These are phyloP conservation scores for Rhinogobius similis DNA, from an alignment of 2,113 vertebrate genomes.

Conservation along the genomic window DNA sequence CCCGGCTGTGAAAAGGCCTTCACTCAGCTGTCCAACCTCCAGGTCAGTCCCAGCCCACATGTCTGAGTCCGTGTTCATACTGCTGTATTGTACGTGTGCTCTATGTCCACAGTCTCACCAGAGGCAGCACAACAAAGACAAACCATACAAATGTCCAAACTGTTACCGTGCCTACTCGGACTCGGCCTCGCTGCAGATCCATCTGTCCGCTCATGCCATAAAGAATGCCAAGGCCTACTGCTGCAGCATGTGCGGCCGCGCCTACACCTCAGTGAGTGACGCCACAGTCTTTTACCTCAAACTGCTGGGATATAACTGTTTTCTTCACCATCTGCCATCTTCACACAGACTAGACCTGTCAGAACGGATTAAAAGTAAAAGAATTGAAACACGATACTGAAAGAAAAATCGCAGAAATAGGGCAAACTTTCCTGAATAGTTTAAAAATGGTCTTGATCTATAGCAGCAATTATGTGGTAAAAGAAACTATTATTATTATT, in stretches of 20 bases:
- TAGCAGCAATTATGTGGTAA: no score
- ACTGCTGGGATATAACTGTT: no score
- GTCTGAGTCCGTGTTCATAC: no score
- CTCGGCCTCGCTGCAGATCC: slow-evolving; percentile 97
- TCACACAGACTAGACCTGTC: no score
- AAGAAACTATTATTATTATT: no score
- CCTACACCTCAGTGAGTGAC: slow-evolving; percentile 95
- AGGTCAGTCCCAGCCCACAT: slow-evolving; percentile 59
- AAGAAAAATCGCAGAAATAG: no score
- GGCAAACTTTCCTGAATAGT: no score
- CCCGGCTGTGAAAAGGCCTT: slow-evolving; percentile 84
- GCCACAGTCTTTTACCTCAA: neutral
- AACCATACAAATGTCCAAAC: slow-evolving; percentile 99
- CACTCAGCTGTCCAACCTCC: slow-evolving; percentile 82
- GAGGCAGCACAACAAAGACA: slow-evolving; percentile 99
- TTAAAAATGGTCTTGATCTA: no score
- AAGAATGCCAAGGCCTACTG: slow-evolving; percentile 98
- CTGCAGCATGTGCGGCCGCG: slow-evolving; percentile 98
- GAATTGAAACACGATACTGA: no score
- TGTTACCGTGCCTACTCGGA: slow-evolving; percentile 98
- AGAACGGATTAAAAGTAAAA: no score
- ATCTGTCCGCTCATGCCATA: slow-evolving; percentile 96
- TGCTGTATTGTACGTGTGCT: no score
- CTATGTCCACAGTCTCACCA: slow-evolving; percentile 88
- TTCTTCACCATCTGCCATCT: no score